A percentile compares a stretch with the other conserved stretches of the same genome.
Evolutionary conservation across 2,888 invertebrate genomes (phyloP).

Genomic region (Synanthedon myopaeformis): DNA sequence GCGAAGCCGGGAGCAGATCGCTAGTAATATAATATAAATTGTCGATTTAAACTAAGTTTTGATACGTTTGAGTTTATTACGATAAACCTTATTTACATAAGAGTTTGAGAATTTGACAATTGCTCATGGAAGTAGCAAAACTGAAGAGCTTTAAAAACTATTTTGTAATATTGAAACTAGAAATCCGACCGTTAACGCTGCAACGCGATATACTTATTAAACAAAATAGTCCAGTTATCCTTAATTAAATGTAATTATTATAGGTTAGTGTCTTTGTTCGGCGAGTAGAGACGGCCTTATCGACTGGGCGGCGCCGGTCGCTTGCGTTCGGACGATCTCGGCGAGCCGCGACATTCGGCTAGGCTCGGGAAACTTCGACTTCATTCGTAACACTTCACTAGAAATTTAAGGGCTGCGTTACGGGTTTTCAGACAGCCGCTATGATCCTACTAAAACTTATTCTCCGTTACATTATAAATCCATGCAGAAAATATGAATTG

Average conservation of each 20-base stretch:
- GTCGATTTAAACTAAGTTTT: too few species aligned
- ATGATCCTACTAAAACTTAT: conserved; percentile 36
- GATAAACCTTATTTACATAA: too few species aligned
- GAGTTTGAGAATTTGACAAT: conserved; percentile 5
- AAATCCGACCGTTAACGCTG: conserved; percentile 29
- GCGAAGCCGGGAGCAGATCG: too few species aligned
- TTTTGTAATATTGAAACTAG: conserved; percentile 17
- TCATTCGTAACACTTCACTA: conserved; percentile 36
- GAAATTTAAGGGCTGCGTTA: conserved; percentile 65
- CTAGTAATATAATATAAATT: too few species aligned
- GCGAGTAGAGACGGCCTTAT: conserved; percentile 65
- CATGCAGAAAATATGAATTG: conserved; percentile 22
- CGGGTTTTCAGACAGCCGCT: conserved; percentile 44
- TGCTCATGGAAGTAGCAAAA: conserved; percentile 2
- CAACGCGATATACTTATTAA: conserved; percentile 45
- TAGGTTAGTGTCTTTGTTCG: conserved; percentile 69
- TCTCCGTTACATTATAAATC: conserved; percentile 32
- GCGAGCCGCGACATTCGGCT: conserved; percentile 28
- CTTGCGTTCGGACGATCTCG: conserved; percentile 42
- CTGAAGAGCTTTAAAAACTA: conserved; percentile 8
- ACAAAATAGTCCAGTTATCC: conserved; percentile 56
- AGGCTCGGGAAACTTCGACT: conserved; percentile 34
- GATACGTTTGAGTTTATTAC: too few species aligned
- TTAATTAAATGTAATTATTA: conserved; percentile 69
- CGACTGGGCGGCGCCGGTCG: conserved; percentile 69